These are phyloP conservation scores for Smithornis capensis DNA, from an alignment of 2,113 vertebrate genomes.

Conservation along the genomic window DNA sequence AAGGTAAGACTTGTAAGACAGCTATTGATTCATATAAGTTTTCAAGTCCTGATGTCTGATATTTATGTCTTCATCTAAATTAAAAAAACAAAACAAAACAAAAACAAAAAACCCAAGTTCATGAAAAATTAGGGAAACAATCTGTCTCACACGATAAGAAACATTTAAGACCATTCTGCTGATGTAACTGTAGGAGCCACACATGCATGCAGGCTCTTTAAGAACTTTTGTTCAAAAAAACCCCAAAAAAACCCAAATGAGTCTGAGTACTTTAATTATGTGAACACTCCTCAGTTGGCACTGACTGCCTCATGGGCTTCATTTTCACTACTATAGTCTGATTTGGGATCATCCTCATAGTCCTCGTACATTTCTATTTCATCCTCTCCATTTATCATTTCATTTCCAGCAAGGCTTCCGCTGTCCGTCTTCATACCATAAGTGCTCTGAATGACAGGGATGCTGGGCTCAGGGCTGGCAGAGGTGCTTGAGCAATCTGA, in stretches of 20 bases:
- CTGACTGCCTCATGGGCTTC: conserved; percentile 93
- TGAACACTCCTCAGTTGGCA: conserved; percentile 89
- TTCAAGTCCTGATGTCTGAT: conserved; percentile 94
- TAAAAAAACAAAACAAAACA: conserved; percentile 72
- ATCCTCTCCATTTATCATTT: conserved; percentile 90
- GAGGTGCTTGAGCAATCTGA: conserved; percentile 98
- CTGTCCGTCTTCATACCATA: conserved; percentile 95
- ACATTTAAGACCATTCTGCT: conserved; percentile 99
- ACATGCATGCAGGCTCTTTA: conserved; percentile 94
- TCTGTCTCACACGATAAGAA: conserved; percentile 94
- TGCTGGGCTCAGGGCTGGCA: conserved; percentile 94
- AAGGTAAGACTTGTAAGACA: conserved; percentile 90
- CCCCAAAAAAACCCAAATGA: conserved; percentile 57
- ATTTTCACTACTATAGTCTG: conserved; percentile 99
- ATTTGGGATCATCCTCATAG: conserved; percentile 98
- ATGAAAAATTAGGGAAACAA: conserved; percentile 88
- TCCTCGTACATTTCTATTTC: conserved; percentile 99
- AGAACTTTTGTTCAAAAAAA: conserved; percentile 81
- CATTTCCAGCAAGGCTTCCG: conserved; percentile 81
- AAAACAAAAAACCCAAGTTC: conserved; percentile 67
- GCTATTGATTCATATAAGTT: conserved; percentile 87
- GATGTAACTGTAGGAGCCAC: conserved; percentile 92
- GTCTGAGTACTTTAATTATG: conserved; percentile 78
- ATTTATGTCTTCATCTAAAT: conserved; percentile 90
- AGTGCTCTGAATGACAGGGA: conserved; percentile 98